phyloP scores from a whole-genome alignment of 64 coral and sea anemone genomes.

The Hydrozoanthus tunicans region DNA sequence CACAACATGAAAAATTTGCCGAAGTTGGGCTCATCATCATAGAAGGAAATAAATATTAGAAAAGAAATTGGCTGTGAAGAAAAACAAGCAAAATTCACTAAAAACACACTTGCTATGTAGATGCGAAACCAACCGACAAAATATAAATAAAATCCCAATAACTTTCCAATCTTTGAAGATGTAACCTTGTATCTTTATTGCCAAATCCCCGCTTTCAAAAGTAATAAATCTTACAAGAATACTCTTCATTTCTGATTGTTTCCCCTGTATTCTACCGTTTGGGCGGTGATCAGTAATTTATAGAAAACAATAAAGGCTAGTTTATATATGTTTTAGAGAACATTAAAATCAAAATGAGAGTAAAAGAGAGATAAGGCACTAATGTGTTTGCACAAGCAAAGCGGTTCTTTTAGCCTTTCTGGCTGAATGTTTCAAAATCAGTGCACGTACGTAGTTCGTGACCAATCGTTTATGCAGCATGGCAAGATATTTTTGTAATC shows the following conservation, averaged over 20 bases:
- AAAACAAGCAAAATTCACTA: too few species aligned
- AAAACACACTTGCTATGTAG: too few species aligned
- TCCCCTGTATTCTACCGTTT: constrained; percentile 20
- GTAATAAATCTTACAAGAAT: background rate
- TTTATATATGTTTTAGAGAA: background rate
- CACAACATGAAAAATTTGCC: too few species aligned
- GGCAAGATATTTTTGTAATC: background rate
- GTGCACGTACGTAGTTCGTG: background rate
- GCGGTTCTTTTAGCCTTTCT: background rate
- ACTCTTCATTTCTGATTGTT: background rate
- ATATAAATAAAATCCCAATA: too few species aligned
- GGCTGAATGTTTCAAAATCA: background rate
- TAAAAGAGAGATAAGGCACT: background rate
- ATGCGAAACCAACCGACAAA: too few species aligned
- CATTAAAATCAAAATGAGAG: constrained; percentile 33
- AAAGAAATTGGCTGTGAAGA: too few species aligned
- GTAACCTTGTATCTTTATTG: background rate
- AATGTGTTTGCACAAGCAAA: constrained; percentile 6
- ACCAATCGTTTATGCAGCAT: background rate
- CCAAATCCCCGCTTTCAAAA: background rate
- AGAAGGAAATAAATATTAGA: too few species aligned
- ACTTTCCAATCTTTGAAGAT: too few species aligned
- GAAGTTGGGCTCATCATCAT: too few species aligned
- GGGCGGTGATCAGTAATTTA: constrained; percentile 27
- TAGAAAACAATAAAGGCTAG: constrained; percentile 24